Conservation (phyloP, 2,113 vertebrate species). For the Cervus canadensis region DNA sequence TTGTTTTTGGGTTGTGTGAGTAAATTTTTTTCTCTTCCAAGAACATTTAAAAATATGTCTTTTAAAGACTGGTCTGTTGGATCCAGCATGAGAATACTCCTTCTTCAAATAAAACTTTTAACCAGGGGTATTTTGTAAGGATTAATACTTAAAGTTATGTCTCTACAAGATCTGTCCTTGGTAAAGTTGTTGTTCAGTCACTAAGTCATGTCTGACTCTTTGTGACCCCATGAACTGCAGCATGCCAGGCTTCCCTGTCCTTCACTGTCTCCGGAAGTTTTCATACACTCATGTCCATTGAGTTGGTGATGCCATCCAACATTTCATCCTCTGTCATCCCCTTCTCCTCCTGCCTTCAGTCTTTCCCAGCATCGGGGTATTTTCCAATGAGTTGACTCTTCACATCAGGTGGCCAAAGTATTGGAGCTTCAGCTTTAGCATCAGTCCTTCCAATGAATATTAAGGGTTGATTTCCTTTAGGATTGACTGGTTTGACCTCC, state of each 20-base stretch:
- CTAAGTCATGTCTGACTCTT: background rate
- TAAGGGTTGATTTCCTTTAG: background rate
- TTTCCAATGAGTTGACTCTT: background rate
- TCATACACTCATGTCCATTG: background rate
- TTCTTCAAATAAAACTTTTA: background rate
- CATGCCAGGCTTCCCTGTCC: background rate
- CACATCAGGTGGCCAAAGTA: background rate
- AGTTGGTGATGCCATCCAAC: background rate
- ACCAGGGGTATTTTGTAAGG: conserved; percentile 30
- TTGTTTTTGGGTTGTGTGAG: conserved; percentile 61
- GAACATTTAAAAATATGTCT: conserved; percentile 38
- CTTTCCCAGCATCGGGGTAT: background rate
- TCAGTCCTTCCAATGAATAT: background rate
- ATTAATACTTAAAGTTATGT: conserved; percentile 69
- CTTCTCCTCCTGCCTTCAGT: background rate
- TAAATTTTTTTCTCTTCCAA: conserved; percentile 71
- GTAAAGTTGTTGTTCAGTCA: background rate
- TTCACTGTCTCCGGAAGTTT: background rate
- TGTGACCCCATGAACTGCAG: background rate
- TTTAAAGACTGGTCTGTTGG: conserved; percentile 47
- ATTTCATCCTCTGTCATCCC: background rate
- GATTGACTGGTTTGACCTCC: background rate
- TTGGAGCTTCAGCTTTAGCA: background rate
- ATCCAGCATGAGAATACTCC: conserved; percentile 54
- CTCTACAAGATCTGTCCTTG: conserved; percentile 44